Conservation (phyloP, 2,113 vertebrate species). For the Seriola quinqueradiata region DNA sequence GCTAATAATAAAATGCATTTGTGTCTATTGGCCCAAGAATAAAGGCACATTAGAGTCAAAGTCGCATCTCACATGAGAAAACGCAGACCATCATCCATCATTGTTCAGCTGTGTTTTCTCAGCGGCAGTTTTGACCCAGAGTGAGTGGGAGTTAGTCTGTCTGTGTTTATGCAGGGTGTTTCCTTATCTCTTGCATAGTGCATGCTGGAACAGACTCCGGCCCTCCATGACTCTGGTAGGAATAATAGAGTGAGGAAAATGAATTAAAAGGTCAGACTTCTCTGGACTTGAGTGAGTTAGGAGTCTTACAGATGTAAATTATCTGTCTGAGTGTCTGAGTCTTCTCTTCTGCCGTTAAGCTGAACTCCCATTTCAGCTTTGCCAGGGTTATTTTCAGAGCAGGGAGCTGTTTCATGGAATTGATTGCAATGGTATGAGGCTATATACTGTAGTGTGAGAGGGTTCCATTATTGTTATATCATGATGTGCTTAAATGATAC, state of each 20-base stretch:
- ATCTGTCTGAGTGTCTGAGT: slow-evolving; percentile 1
- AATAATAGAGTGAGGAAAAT: slow-evolving; percentile 9
- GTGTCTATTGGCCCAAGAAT: background rate
- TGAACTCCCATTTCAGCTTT: background rate
- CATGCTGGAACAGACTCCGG: slow-evolving; percentile 9
- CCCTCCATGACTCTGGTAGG: background rate
- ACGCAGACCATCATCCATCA: background rate
- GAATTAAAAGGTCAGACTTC: slow-evolving; percentile 14
- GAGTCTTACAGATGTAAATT: background rate
- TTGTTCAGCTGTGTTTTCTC: slow-evolving; percentile 6
- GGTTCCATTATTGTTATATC: too few species aligned
- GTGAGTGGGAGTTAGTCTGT: slow-evolving; percentile 36
- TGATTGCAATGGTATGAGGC: slow-evolving; percentile 3
- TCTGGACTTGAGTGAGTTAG: background rate
- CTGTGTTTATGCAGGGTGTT: slow-evolving; percentile 41
- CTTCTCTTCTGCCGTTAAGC: slow-evolving; percentile 1
- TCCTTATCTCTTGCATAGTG: slow-evolving; percentile 22
- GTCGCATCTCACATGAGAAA: slow-evolving; percentile 4
- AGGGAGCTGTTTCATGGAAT: background rate
- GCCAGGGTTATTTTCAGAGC: slow-evolving; percentile 18
- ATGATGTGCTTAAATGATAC: background rate
- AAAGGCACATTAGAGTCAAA: slow-evolving; percentile 10
- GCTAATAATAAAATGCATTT: slow-evolving; percentile 27
- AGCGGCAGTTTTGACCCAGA: background rate
- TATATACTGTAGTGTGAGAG: background rate